phyloP scores from a whole-genome alignment of 2,888 invertebrate genomes.

The Limenitis camilla region DNA sequence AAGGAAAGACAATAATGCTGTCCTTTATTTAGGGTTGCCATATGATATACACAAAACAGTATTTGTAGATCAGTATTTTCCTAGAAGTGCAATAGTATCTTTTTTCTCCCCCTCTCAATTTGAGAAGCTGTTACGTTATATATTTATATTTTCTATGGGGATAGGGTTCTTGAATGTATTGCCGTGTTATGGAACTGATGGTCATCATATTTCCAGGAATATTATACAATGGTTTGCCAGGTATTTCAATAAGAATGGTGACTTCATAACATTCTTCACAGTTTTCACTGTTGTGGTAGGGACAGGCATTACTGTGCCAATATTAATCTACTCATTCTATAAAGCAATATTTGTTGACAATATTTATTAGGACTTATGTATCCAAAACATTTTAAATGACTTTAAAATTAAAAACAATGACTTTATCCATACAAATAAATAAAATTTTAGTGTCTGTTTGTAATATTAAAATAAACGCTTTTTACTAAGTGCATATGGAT shows the following conservation, averaged over 20 bases:
- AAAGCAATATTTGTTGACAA: slow-evolving; percentile 47
- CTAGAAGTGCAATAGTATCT: slow-evolving; percentile 76
- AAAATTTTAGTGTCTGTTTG: too few relatives aligned
- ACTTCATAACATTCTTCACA: slow-evolving; percentile 67
- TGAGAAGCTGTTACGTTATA: slow-evolving; percentile 84
- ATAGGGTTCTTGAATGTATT: slow-evolving; percentile 92
- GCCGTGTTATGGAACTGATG: slow-evolving; percentile 95
- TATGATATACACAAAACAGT: slow-evolving; percentile 83
- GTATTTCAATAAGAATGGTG: slow-evolving; percentile 76
- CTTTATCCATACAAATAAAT: too few relatives aligned
- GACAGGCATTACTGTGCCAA: slow-evolving; percentile 80
- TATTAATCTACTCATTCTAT: slow-evolving; percentile 70
- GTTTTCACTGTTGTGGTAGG: slow-evolving; percentile 81
- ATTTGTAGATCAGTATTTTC: slow-evolving; percentile 85
- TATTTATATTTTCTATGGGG: slow-evolving; percentile 91
- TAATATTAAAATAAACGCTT: too few relatives aligned
- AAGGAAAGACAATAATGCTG: slow-evolving; percentile 74
- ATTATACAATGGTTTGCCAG: slow-evolving; percentile 77
- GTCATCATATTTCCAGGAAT: slow-evolving; percentile 88
- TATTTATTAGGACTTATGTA: slow-evolving; percentile 25
- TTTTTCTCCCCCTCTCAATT: slow-evolving; percentile 80
- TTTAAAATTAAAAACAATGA: neutral
- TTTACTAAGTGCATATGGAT: too few relatives aligned
- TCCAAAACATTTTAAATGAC: neutral
- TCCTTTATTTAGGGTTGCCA: slow-evolving; percentile 88